phyloP scores from a whole-genome alignment of 2,113 vertebrate genomes.

The Gila orcuttii region DNA sequence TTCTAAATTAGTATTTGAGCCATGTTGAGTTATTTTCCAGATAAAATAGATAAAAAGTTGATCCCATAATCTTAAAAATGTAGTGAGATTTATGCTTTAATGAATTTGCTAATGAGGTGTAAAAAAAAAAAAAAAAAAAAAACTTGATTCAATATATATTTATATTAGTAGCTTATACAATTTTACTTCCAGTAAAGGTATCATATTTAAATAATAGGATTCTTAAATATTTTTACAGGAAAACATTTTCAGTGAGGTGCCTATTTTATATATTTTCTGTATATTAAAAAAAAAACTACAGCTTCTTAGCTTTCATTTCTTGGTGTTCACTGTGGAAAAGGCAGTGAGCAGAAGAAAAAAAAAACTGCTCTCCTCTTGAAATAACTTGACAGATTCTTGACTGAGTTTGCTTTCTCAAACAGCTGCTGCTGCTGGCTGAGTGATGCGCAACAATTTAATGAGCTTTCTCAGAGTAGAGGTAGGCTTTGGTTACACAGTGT shows the following conservation, averaged over 20 bases:
- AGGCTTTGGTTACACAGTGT: conserved; percentile 61
- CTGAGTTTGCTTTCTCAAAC: conserved; percentile 61
- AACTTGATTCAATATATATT: background rate
- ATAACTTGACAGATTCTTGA: conserved; percentile 64
- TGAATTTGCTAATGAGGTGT: background rate
- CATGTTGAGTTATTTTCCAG: background rate
- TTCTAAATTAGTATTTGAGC: background rate
- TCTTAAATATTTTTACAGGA: background rate
- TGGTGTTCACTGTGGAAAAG: conserved; percentile 39
- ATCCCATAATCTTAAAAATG: too few relatives aligned
- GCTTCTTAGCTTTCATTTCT: conserved; percentile 38
- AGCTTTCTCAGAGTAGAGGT: conserved; percentile 57
- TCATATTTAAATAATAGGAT: background rate
- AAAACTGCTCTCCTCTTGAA: conserved; percentile 54
- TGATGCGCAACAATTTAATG: conserved; percentile 59
- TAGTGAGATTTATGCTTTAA: too few relatives aligned
- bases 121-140: too few relatives aligned
- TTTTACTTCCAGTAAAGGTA: background rate
- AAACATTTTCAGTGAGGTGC: background rate
- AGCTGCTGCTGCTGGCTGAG: conserved; percentile 63
- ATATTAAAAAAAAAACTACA: conserved; percentile 26
- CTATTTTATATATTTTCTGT: background rate
- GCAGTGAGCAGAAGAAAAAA: background rate
- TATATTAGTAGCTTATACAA: background rate
- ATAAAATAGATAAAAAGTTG: too few relatives aligned